Evolutionary conservation across 2,113 vertebrate genomes (phyloP).

Genomic region (Oreochromis niloticus): DNA sequence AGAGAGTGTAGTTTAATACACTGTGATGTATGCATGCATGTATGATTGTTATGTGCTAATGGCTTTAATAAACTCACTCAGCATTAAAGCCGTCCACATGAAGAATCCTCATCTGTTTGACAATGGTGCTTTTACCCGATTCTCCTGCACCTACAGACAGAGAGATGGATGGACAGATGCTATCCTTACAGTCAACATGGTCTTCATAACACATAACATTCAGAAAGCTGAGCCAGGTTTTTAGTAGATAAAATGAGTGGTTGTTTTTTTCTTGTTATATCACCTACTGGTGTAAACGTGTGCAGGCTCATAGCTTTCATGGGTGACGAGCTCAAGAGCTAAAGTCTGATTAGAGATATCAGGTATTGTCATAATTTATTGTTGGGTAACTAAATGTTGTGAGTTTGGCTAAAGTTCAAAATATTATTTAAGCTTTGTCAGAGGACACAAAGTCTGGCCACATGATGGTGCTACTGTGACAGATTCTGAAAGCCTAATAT

Average conservation of each 20-base stretch:
- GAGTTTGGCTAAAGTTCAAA: not conserved
- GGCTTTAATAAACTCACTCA: constrained; percentile 79
- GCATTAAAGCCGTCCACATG: constrained; percentile 97
- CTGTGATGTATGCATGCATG: not conserved
- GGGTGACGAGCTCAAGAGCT: not conserved
- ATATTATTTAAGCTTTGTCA: not conserved
- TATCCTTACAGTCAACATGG: not conserved
- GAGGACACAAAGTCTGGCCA: not conserved
- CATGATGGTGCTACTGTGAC: not conserved
- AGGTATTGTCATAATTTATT: not conserved
- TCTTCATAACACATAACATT: not conserved
- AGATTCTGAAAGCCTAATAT: not conserved
- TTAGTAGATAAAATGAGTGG: not conserved
- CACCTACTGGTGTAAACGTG: not conserved
- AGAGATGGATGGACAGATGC: not conserved
- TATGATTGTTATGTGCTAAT: not conserved
- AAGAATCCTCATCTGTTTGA: constrained; percentile 98
- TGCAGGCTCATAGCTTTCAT: not conserved
- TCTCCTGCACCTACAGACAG: constrained; percentile 85
- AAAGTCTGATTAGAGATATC: not conserved
- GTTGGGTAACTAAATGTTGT: not conserved
- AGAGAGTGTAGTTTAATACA: not conserved
- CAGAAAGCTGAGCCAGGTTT: not conserved
- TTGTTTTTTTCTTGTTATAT: not conserved
- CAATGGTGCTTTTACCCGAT: constrained; percentile 98